A percentile compares a stretch with the other conserved stretches of the same genome.
These are phyloP conservation scores for Triops longicaudatus DNA, from an alignment of 1,140 invertebrate species.

Conservation along the genomic window DNA sequence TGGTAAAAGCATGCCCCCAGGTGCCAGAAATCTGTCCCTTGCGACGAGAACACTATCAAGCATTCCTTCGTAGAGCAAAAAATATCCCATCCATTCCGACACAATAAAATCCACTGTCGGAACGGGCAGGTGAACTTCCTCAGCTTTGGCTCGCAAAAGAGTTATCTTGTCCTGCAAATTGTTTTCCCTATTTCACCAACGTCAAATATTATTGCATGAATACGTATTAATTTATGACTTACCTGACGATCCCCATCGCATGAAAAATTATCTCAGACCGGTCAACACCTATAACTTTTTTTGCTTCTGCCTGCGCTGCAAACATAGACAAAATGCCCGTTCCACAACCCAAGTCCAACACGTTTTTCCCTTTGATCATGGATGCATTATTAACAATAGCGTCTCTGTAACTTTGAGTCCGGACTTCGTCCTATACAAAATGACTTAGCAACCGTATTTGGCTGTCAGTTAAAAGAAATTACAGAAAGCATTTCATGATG, in stretches of 20 bases:
- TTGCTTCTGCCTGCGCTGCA: conserved; percentile 86
- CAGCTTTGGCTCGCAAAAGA: conserved; percentile 77
- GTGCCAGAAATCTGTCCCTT: conserved; percentile 80
- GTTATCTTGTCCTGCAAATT: conserved; percentile 62
- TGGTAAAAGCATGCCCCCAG: conserved; percentile 72
- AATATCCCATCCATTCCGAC: conserved; percentile 99
- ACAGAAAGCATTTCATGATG: conserved; percentile 90
- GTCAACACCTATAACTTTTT: conserved; percentile 86
- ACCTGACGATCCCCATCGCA: conserved; percentile 75
- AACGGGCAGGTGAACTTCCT: conserved; percentile 66
- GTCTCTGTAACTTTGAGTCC: conserved; percentile 86
- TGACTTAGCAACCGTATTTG: conserved; percentile 38
- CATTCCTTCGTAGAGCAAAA: conserved; percentile 97
- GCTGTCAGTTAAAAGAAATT: conserved; percentile 36
- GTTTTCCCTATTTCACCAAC: conserved; percentile 50
- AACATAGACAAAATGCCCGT: conserved; percentile 94
- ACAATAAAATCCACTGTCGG: conserved; percentile 90
- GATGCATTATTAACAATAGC: conserved; percentile 77
- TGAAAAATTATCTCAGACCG: conserved; percentile 80
- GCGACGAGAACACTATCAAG: conserved; percentile 83
- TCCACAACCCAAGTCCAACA: conserved; percentile 94
- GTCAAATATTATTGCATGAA: not conserved
- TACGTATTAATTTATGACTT: too few species aligned
- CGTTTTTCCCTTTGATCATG: conserved; percentile 61
- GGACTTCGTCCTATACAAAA: conserved; percentile 63